Percentiles rank a stretch among this genome's conserved stretches.
Evolutionary conservation across 2,888 invertebrate species (phyloP).

Genomic region (Allygus modestus): DNA sequence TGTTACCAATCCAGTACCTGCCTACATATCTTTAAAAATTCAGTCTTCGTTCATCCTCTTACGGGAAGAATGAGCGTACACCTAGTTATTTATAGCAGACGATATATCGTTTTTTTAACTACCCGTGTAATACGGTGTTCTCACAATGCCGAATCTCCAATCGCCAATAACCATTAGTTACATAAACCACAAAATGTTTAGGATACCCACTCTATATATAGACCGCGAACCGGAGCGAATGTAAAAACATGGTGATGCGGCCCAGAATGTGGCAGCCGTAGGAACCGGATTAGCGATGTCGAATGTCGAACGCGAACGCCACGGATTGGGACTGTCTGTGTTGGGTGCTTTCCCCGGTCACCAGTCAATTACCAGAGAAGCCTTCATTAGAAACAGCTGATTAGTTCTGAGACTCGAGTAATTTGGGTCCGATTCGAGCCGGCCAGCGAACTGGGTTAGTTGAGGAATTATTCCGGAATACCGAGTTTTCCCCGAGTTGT

Average conservation of each 20-base stretch:
- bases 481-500: neutral
- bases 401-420: conserved; percentile 23
- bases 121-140: no score
- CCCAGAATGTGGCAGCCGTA: neutral
- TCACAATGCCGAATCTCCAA: no score
- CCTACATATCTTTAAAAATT: no score
- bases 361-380: conserved; percentile 8
- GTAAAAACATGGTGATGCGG: conserved; percentile 22
- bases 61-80: no score
- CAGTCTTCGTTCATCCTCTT: no score
- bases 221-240: conserved; percentile 1
- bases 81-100: no score
- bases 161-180: neutral
- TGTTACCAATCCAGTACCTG: no score
- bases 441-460: conserved; percentile 17
- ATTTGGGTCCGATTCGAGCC: conserved; percentile 10
- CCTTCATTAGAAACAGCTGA: conserved; percentile 48
- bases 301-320: neutral
- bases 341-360: conserved; percentile 8
- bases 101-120: no score
- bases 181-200: neutral
- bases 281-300: neutral
- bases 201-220: neutral
- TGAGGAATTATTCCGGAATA: conserved; percentile 30
- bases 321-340: neutral